Percentiles rank a stretch among this genome's conserved stretches.
phyloP scores from a whole-genome alignment of 2,888 invertebrate species.

The Resseliella maxima region DNA sequence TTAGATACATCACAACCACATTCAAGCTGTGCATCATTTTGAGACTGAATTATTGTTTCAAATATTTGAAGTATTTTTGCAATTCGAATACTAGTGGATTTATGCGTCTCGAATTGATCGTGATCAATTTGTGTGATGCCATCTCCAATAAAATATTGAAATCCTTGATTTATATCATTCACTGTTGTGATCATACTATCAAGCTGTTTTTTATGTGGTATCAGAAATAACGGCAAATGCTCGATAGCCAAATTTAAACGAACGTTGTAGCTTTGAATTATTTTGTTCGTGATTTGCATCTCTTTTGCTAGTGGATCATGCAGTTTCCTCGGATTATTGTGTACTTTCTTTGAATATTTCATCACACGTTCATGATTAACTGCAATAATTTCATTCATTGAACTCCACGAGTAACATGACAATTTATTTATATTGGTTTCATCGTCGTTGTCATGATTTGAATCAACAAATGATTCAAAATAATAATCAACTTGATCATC shows the following conservation, averaged over 20 bases:
- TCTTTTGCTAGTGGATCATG: background rate
- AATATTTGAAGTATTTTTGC: conserved; percentile 27
- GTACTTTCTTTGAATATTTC: background rate
- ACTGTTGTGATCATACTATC: background rate
- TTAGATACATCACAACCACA: background rate
- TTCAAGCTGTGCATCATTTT: conserved; percentile 6
- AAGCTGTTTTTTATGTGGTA: background rate
- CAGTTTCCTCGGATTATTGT: background rate
- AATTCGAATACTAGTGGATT: background rate
- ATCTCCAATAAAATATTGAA: background rate
- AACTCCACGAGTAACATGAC: background rate
- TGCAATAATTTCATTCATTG: background rate
- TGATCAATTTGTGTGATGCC: background rate
- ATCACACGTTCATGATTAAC: background rate
- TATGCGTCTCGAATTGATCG: background rate
- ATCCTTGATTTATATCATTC: background rate
- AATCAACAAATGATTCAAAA: background rate
- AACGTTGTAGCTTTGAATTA: background rate
- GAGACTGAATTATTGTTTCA: background rate
- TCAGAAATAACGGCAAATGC: background rate
- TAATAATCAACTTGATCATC: background rate
- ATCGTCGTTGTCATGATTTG: background rate
- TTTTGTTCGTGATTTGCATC: background rate
- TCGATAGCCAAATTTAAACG: background rate
- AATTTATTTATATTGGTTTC: background rate